Conservation (phyloP, 1,140 invertebrate species). For the Hormaphis cornu region DNA sequence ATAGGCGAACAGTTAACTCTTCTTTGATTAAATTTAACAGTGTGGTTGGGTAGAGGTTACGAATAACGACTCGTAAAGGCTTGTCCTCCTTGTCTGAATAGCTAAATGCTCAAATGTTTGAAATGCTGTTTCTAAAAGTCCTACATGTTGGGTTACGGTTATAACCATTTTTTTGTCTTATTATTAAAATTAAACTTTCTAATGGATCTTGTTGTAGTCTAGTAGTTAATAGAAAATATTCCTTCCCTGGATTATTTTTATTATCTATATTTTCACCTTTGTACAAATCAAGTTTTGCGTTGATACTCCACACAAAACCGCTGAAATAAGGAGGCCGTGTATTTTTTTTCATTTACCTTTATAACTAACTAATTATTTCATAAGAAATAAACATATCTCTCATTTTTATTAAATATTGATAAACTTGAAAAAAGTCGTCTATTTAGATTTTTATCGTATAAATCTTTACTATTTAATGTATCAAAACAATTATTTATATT, state of each 20-base stretch:
- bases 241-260: neutral
- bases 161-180: neutral
- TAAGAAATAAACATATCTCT: too few relatives aligned
- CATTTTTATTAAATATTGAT: neutral
- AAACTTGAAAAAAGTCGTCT: neutral
- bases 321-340: neutral
- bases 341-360: neutral
- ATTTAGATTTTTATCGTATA: neutral
- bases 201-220: neutral
- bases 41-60: conserved; percentile 10
- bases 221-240: neutral
- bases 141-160: neutral
- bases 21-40: neutral
- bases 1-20: neutral
- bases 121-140: neutral
- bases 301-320: neutral
- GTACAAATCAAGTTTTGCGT: neutral
- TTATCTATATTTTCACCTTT: neutral
- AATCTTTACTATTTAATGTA: neutral
- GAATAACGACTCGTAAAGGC: conserved; percentile 1
- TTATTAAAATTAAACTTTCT: neutral
- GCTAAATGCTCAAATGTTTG: neutral
- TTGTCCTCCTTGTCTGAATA: conserved; percentile 1
- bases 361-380: too few relatives aligned
- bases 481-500: neutral